Evolutionary conservation across 2,888 invertebrate genomes (phyloP), one percentile per base, ranked within the genome.

Genomic region (Papilio protenor): DNA sequence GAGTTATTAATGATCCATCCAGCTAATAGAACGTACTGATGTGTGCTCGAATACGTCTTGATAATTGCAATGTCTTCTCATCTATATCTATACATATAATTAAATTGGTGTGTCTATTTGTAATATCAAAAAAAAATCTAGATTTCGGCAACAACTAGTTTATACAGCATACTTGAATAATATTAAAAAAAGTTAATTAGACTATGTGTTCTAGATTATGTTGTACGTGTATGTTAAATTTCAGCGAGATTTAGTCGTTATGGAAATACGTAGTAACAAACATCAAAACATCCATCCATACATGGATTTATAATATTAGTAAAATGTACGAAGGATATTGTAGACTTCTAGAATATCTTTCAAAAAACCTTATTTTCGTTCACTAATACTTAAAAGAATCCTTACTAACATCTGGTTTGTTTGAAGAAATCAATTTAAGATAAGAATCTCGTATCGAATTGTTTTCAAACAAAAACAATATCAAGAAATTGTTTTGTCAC

Each of bases 1-100:
- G 21, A 27, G 71, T 76, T 69, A 57, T 70, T 76, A 70, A 76
- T 76, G 75, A 76, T 70, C 5, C 21, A 33, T 69, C 75, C 23
- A 16, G 45, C 40, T 75, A 69, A 75, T 75, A 69, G 55, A 21
- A 45, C 55, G 33, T 16, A 27, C 52, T 40, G 74, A 74, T 55
- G 10, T 69, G 55, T 75, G 49, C 33, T 55, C 45, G 2, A 40
- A 21, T 21, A 73, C 10, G 40, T n/a, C 16, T 40, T 27, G 66
- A 10, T 64, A 18, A 66, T 66, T 40, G 4, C 11, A 11, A 40
- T 14, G 18, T 40, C 40, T 40, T 33, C 33, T 33, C 2, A 27
- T 27, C 3, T 33, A 33, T 33, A 0, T 2, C 6, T n/a, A 27
- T 27, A 27, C 2, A 27, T 27, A 27, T 27, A 27, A 27, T 2